phyloP scores from a whole-genome alignment of 2,113 vertebrate species.

The Tragulus kanchil region DNA sequence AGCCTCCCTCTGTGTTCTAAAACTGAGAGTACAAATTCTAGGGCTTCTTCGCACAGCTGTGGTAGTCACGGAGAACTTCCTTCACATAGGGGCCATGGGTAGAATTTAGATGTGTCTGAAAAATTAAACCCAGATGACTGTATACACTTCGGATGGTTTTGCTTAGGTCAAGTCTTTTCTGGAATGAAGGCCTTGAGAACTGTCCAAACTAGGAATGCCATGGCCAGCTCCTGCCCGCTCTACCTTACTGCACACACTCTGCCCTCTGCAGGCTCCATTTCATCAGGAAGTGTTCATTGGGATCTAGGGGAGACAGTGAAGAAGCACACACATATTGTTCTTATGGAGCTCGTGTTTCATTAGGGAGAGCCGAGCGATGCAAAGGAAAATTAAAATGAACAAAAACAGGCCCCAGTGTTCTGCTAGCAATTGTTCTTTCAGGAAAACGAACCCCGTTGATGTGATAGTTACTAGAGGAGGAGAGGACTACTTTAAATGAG shows the following conservation, averaged over 20 bases:
- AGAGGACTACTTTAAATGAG: background rate
- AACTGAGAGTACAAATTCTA: background rate
- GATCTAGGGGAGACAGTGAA: background rate
- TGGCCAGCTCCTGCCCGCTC: background rate
- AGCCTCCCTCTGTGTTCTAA: background rate
- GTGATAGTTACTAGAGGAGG: background rate
- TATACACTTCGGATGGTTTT: background rate
- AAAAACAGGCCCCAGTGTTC: background rate
- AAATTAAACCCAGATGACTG: background rate
- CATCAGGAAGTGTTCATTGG: background rate
- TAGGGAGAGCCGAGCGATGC: background rate
- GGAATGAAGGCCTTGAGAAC: background rate
- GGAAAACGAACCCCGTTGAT: background rate
- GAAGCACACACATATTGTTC: background rate
- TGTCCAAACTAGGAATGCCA: background rate
- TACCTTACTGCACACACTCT: background rate
- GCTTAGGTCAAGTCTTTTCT: background rate
- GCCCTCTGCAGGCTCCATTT: background rate
- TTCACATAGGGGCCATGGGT: background rate
- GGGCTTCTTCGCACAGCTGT: background rate
- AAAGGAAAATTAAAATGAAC: slow-evolving; percentile 37
- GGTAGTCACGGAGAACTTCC: background rate
- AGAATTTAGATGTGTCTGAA: background rate
- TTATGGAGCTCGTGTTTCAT: background rate
- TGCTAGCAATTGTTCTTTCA: background rate